phyloP scores from a whole-genome alignment of 2,797 vertebrate genomes.

The Galago senegalensis region DNA sequence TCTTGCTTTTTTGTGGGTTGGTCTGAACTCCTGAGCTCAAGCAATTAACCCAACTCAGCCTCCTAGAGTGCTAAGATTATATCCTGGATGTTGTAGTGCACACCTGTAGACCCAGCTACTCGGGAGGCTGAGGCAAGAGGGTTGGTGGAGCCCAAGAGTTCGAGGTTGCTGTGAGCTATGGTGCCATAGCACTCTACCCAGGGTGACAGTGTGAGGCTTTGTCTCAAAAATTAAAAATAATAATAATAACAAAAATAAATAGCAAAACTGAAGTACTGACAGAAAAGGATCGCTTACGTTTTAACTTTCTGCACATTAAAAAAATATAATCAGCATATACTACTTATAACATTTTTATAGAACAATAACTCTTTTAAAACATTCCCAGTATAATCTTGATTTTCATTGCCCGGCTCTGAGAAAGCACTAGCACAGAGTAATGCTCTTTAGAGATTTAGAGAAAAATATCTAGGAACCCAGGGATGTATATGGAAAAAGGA shows the following conservation, averaged over 20 bases:
- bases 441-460: background rate
- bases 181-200: no score
- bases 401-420: background rate
- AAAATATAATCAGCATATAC: background rate
- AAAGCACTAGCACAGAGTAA: background rate
- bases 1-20: no score
- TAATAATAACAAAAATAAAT: background rate
- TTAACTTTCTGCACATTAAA: background rate
- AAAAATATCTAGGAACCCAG: background rate
- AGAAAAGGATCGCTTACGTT: background rate
- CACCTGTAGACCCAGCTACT: no score
- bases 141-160: no score
- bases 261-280: background rate
- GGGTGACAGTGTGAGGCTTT: no score
- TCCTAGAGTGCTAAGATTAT: no score
- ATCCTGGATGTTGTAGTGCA: no score
- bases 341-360: background rate
- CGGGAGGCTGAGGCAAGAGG: no score
- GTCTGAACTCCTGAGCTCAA: no score
- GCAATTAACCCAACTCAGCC: no score
- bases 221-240: no score
- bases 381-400: background rate
- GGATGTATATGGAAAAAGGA: background rate
- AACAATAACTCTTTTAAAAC: background rate
- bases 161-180: no score